A percentile compares a stretch with the other conserved stretches of the same genome.
Conservation (phyloP, 2,888 invertebrate species). For the Himalopsyche japonica region DNA sequence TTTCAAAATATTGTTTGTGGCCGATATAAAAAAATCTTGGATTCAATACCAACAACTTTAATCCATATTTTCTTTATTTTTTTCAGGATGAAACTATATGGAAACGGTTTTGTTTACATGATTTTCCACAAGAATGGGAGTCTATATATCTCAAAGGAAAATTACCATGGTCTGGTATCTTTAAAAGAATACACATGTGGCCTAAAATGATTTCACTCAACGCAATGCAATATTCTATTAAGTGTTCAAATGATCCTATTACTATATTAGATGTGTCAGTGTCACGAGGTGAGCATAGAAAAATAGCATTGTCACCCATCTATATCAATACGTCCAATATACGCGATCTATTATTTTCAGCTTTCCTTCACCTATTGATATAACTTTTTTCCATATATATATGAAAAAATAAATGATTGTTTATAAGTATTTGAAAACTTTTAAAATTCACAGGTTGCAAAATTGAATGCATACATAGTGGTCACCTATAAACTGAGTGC, state of each 20-base stretch:
- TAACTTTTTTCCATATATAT: too few relatives aligned
- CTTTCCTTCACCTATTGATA: too few relatives aligned
- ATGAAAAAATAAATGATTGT: too few relatives aligned
- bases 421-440: too few relatives aligned
- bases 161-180: constrained; percentile 5
- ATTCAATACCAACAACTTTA: neutral
- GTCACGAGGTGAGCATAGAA: neutral
- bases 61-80: neutral
- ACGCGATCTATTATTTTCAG: too few relatives aligned
- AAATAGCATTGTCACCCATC: too few relatives aligned
- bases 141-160: constrained; percentile 19
- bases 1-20: neutral
- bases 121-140: constrained; percentile 16
- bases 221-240: neutral
- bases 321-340: too few relatives aligned
- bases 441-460: too few relatives aligned
- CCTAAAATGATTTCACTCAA: neutral
- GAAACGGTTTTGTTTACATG: constrained; percentile 15
- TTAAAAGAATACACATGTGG: neutral
- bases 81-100: constrained; percentile 28
- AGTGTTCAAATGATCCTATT: neutral
- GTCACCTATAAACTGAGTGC: too few relatives aligned
- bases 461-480: too few relatives aligned
- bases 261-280: neutral
- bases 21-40: neutral